Evolutionary conservation across 2,888 invertebrate genomes (phyloP).

Genomic region (Rutpela maculata): DNA sequence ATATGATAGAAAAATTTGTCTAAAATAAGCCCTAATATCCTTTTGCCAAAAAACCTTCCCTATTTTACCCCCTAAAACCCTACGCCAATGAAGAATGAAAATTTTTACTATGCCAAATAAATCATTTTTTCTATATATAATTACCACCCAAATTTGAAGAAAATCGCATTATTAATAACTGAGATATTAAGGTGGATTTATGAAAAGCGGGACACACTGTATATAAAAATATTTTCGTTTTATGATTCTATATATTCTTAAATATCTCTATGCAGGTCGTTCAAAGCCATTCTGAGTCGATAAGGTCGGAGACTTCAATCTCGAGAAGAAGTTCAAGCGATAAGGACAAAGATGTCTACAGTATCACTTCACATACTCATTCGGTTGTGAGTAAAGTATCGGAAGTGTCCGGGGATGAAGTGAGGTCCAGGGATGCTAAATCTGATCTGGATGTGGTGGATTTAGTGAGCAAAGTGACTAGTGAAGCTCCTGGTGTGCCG

Average conservation of each 20-base stretch:
- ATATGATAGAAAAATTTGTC: too few species aligned
- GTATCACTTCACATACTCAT: slow-evolving; percentile 62
- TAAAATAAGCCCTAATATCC: too few species aligned
- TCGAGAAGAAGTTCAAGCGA: slow-evolving; percentile 65
- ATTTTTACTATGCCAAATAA: too few species aligned
- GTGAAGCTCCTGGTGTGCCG: slow-evolving; percentile 14
- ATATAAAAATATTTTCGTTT: too few species aligned
- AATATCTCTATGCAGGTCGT: slow-evolving; percentile 66
- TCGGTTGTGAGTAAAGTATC: slow-evolving; percentile 59
- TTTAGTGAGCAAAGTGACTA: slow-evolving; percentile 6
- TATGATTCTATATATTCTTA: neutral
- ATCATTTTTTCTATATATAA: too few species aligned
- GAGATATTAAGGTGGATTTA: too few species aligned
- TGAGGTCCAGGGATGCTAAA: slow-evolving; percentile 36
- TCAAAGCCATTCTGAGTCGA: slow-evolving; percentile 72
- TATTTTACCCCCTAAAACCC: too few species aligned
- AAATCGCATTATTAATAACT: too few species aligned
- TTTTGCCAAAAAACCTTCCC: too few species aligned
- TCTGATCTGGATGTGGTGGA: slow-evolving; percentile 36
- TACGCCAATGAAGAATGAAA: too few species aligned
- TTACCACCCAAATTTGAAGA: too few species aligned
- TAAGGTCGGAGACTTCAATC: slow-evolving; percentile 68
- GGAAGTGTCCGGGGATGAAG: slow-evolving; percentile 51
- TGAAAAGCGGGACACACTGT: too few species aligned
- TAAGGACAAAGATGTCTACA: slow-evolving; percentile 64